These are phyloP conservation scores for Candoia aspera DNA, from an alignment of 2,113 vertebrate species.

Conservation along the genomic window DNA sequence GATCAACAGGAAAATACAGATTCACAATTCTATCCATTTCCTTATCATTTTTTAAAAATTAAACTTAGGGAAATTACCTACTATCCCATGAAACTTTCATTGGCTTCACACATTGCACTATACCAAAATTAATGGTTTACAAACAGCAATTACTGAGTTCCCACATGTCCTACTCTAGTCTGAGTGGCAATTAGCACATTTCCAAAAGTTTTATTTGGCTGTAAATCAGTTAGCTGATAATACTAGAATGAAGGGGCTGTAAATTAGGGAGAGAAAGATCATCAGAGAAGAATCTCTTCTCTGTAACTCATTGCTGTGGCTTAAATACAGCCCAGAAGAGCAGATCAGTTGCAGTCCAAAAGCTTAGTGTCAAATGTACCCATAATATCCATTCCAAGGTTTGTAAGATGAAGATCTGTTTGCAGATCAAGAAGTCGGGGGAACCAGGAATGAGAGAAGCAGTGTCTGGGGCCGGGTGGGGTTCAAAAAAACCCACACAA, in stretches of 20 bases:
- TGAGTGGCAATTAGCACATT: background rate
- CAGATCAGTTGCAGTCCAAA: background rate
- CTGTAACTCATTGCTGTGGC: background rate
- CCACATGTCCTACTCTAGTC: background rate
- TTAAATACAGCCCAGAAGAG: background rate
- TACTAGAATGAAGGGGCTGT: background rate
- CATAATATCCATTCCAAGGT: background rate
- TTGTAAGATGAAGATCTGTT: background rate
- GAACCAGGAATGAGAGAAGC: background rate
- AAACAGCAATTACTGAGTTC: background rate
- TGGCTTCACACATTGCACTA: background rate
- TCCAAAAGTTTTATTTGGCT: background rate
- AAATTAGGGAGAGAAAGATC: background rate
- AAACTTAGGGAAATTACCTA: background rate
- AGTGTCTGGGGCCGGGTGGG: background rate
- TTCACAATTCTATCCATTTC: background rate
- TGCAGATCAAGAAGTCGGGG: background rate
- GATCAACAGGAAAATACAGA: background rate
- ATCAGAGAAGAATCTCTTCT: background rate
- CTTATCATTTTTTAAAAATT: background rate
- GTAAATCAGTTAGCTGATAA: background rate
- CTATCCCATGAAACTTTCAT: background rate
- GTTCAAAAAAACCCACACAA: background rate
- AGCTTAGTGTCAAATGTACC: background rate
- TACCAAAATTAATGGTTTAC: background rate